Conservation (phyloP, 2,888 invertebrate species). For the Noctua fimbriata region DNA sequence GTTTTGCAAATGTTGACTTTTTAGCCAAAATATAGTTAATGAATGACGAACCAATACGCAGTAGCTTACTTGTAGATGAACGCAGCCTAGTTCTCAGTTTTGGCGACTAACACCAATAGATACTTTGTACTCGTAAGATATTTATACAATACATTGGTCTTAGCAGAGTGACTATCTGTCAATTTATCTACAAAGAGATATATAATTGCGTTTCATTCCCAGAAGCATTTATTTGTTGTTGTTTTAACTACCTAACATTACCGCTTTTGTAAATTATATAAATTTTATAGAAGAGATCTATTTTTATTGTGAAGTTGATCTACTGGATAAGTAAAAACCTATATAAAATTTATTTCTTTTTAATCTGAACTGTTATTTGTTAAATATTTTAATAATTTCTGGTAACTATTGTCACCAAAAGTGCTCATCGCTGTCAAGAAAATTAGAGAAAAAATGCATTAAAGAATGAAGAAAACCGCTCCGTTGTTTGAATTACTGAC, state of each 20-base stretch:
- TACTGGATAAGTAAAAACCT: slow-evolving; percentile 84
- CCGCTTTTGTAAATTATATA: slow-evolving; percentile 90
- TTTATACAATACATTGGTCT: slow-evolving; percentile 89
- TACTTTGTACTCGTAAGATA: slow-evolving; percentile 88
- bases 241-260: slow-evolving; percentile 83
- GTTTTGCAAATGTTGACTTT: slow-evolving; percentile 90
- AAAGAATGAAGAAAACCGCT: slow-evolving; percentile 89
- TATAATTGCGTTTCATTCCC: slow-evolving; percentile 87
- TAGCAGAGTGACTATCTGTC: slow-evolving; percentile 89
- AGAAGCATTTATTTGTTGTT: slow-evolving; percentile 89
- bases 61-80: slow-evolving; percentile 89
- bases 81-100: slow-evolving; percentile 89
- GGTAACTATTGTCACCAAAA: slow-evolving; percentile 92
- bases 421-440: slow-evolving; percentile 93
- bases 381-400: slow-evolving; percentile 88
- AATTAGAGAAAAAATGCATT: slow-evolving; percentile 90
- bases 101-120: slow-evolving; percentile 89
- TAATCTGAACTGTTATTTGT: slow-evolving; percentile 87
- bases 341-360: slow-evolving; percentile 84
- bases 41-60: slow-evolving; percentile 90
- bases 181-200: slow-evolving; percentile 88
- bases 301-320: slow-evolving; percentile 90
- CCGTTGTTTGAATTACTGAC: slow-evolving; percentile 75
- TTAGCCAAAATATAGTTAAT: slow-evolving; percentile 90
- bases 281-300: slow-evolving; percentile 91